Percentiles rank a stretch among this genome's conserved stretches.
These are phyloP conservation scores for Macaria liturata DNA, from an alignment of 2,888 invertebrate genomes.

Conservation along the genomic window DNA sequence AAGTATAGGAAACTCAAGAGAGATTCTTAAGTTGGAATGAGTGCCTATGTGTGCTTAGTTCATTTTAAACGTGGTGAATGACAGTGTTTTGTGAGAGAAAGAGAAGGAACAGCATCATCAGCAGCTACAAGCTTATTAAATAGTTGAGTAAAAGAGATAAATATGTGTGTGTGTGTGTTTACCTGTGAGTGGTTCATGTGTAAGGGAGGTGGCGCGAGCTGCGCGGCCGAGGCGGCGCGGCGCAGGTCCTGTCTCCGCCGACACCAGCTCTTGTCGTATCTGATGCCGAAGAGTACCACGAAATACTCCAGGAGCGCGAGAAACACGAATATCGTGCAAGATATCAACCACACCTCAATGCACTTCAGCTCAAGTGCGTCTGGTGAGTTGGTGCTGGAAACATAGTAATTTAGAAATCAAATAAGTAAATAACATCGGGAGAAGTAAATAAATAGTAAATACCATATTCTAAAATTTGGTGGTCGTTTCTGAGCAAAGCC, in stretches of 20 bases:
- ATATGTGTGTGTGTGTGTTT: not conserved
- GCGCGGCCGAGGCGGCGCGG: slow-evolving; percentile 71
- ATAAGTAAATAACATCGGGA: too few relatives aligned
- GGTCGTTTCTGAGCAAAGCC: too few relatives aligned
- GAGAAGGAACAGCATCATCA: slow-evolving; percentile 4
- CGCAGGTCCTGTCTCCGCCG: slow-evolving; percentile 69
- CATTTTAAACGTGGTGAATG: not conserved
- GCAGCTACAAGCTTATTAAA: slow-evolving; percentile 16
- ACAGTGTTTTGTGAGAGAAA: slow-evolving; percentile 2
- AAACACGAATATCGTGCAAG: slow-evolving; percentile 86
- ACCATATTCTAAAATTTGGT: too few relatives aligned
- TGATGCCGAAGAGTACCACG: slow-evolving; percentile 85
- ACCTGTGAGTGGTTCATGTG: slow-evolving; percentile 78
- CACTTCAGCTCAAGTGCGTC: slow-evolving; percentile 85
- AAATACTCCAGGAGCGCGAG: slow-evolving; percentile 85
- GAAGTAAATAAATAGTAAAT: too few relatives aligned
- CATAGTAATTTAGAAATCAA: too few relatives aligned
- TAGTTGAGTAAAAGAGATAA: not conserved
- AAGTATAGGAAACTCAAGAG: not conserved
- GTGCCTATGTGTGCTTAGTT: slow-evolving; percentile 10
- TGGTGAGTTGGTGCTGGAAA: slow-evolving; percentile 85
- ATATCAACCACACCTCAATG: slow-evolving; percentile 86
- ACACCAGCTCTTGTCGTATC: slow-evolving; percentile 86
- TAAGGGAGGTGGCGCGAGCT: slow-evolving; percentile 67
- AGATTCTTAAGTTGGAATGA: not conserved